Evolutionary conservation across 2,113 vertebrate species (phyloP), one percentile per base, ranked within the genome.

Genomic region (Cebidichthys violaceus): DNA sequence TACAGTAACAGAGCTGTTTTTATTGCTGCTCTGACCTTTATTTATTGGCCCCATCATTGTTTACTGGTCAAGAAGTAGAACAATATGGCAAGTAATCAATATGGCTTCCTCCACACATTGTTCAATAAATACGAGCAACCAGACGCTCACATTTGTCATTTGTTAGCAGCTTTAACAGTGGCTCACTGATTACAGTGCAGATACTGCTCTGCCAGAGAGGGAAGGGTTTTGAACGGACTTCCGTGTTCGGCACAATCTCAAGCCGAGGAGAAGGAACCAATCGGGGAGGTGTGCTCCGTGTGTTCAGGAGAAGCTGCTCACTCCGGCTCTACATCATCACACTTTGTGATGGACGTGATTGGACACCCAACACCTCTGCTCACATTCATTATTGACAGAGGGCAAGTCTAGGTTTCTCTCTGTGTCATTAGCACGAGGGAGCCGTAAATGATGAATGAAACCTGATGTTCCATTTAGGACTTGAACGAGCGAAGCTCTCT

Each of bases 371-470:
- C 20, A 5, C 77, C 77, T 57, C 24, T 59, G 17, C 66, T 70
- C 39, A 24, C 54, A 79, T 79, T 10, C n/a, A 73, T 86, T 88
- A 91, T 81, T 87, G 74, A 85, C 67, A 11, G 62, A 6, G 5
- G 27, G 14, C 52, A 35, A 72, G 64, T 65, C 62, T 81, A 20
- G 54, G 59, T 79, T 87, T 27, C 81, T 66, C 65, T 45, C 52
- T 22, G 15, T 70, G 55, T 84, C 64, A 83, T 84, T 82, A 66
- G 70, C 24, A 39, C 24, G 77, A 33, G 59, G 29, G 7, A 14
- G 37, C 33, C 81, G 62, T 90, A 15, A 88, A 83, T 83, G 84
- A 92, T 86, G 39, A 64, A 89, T 82, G 77, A n/a, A 64, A 55
- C 60, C 74, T 64, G 57, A 75, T 76, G 74, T 64, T 80, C 55